Evolutionary conservation across 30 jellyfish, hydroid and myxozoan species (phyloP).

Genomic region (Phacellophora camtschatica): DNA sequence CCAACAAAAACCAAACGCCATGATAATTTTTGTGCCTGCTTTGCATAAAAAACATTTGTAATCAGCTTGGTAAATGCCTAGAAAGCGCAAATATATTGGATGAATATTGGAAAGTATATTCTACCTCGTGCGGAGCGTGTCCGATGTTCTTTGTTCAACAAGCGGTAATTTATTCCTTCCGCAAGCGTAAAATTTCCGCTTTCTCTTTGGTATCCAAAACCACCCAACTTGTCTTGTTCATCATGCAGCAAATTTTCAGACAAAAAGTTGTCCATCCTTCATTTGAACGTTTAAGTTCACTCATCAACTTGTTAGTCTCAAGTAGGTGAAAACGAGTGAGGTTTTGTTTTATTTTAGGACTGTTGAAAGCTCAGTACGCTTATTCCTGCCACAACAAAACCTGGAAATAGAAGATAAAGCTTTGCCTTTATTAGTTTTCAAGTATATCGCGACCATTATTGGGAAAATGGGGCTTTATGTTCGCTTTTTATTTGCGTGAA

Average conservation of each 20-base stretch:
- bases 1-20: slow-evolving; percentile 18
- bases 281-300: not conserved
- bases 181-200: too few species aligned
- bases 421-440: slow-evolving; percentile 31
- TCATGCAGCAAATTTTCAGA: not conserved
- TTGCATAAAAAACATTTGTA: too few species aligned
- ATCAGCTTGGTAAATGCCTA: too few species aligned
- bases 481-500: slow-evolving; percentile 51
- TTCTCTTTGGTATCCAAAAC: not conserved
- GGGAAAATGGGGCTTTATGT: slow-evolving; percentile 68
- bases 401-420: slow-evolving; percentile 44
- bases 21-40: not conserved
- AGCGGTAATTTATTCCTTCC: too few species aligned
- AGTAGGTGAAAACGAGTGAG: slow-evolving; percentile 34
- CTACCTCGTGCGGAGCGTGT: too few species aligned
- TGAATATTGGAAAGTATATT: too few species aligned
- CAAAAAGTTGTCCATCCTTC: slow-evolving; percentile 14
- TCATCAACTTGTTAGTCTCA: slow-evolving; percentile 3
- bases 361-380: slow-evolving; percentile 22
- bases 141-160: too few species aligned
- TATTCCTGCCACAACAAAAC: slow-evolving; percentile 42
- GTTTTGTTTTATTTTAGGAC: slow-evolving; percentile 16
- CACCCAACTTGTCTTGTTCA: not conserved
- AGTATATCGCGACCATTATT: slow-evolving; percentile 59
- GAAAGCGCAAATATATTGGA: too few species aligned